These are phyloP conservation scores for Himalopsyche kuldschensis DNA, from an alignment of 2,888 invertebrate species.

Conservation along the genomic window DNA sequence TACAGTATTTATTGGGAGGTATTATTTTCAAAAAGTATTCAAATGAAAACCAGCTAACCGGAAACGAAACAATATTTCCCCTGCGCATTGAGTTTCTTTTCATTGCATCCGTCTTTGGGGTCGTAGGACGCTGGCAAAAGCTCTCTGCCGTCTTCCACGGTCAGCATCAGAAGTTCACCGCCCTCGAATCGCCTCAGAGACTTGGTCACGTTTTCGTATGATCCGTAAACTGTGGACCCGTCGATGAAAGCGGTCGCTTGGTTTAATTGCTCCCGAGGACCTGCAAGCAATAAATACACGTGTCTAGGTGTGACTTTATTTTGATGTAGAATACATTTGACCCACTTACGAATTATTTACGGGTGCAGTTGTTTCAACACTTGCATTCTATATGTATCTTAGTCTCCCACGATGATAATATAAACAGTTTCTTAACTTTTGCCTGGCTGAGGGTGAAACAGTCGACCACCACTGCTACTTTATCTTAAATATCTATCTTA, in stretches of 20 bases:
- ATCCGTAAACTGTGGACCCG: conserved; percentile 81
- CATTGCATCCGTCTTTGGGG: conserved; percentile 77
- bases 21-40: neutral
- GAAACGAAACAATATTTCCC: conserved; percentile 82
- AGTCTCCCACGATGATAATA: no score
- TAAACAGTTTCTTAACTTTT: no score
- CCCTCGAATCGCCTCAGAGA: conserved; percentile 56
- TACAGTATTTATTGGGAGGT: neutral
- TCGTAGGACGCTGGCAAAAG: conserved; percentile 72
- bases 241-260: conserved; percentile 85
- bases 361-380: no score
- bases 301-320: neutral
- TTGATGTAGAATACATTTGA: no score
- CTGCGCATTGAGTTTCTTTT: conserved; percentile 63
- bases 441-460: no score
- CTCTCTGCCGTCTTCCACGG: conserved; percentile 64
- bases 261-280: conserved; percentile 81
- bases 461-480: no score
- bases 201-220: conserved; percentile 53
- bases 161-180: conserved; percentile 69
- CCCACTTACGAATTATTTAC: no score
- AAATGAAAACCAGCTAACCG: conserved; percentile 48
- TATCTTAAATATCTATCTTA: no score
- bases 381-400: no score
- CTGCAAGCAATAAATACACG: conserved; percentile 44